Percentiles rank a stretch among this genome's conserved stretches.
Evolutionary conservation across 2,888 invertebrate genomes (phyloP).

Genomic region (Trilocha varians): DNA sequence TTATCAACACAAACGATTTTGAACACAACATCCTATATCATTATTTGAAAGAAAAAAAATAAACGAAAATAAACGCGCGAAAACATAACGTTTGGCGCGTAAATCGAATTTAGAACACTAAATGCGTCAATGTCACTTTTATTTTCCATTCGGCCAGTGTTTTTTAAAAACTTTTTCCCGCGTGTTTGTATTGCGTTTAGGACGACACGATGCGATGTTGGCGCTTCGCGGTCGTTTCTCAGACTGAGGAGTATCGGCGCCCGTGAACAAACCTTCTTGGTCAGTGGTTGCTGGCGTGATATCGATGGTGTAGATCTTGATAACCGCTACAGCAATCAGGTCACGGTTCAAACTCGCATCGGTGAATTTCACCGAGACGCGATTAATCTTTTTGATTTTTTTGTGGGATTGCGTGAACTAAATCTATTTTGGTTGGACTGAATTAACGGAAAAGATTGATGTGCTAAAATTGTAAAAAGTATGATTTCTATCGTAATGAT

Average conservation of each 20-base stretch:
- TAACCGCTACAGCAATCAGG: slow-evolving; percentile 50
- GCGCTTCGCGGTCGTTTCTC: slow-evolving; percentile 45
- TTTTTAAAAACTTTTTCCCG: slow-evolving; percentile 28
- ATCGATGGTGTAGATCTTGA: slow-evolving; percentile 67
- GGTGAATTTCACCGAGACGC: slow-evolving; percentile 23
- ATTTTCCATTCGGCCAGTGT: slow-evolving; percentile 31
- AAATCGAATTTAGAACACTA: slow-evolving; percentile 40
- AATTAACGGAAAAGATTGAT: no score
- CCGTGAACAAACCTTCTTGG: slow-evolving; percentile 29
- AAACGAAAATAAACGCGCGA: slow-evolving; percentile 18
- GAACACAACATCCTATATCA: slow-evolving; percentile 14
- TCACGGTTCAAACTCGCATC: slow-evolving; percentile 54
- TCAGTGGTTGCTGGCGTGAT: slow-evolving; percentile 56
- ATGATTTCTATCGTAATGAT: no score
- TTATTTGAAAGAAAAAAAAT: slow-evolving; percentile 23
- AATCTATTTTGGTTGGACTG: no score
- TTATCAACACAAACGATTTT: slow-evolving; percentile 10
- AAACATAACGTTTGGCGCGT: slow-evolving; percentile 35
- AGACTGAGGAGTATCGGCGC: slow-evolving; percentile 51
- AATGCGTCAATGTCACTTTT: slow-evolving; percentile 35
- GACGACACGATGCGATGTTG: slow-evolving; percentile 31
- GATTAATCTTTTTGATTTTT: slow-evolving; percentile 11
- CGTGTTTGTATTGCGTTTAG: slow-evolving; percentile 12
- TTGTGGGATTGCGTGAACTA: background rate
- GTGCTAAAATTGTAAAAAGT: no score